Conservation (phyloP, 2,888 invertebrate species). For the Cartodere bifasciata region DNA sequence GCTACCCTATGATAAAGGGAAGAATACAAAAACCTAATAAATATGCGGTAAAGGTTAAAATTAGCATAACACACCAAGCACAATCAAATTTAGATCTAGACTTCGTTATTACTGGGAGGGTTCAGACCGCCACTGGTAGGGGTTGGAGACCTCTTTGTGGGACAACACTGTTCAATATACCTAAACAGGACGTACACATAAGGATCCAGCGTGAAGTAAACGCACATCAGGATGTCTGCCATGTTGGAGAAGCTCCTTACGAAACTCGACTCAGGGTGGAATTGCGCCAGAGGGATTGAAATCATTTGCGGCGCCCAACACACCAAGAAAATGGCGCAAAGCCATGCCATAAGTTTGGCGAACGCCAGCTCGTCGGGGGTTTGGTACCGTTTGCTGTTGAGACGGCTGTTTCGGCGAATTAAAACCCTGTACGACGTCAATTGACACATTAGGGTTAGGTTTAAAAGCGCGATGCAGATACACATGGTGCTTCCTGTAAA, state of each 20-base stretch:
- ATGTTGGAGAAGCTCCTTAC: slow-evolving; percentile 38
- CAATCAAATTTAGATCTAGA: too few relatives aligned
- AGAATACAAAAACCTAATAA: too few relatives aligned
- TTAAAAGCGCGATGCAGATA: slow-evolving; percentile 66
- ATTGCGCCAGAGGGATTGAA: slow-evolving; percentile 50
- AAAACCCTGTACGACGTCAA: slow-evolving; percentile 37
- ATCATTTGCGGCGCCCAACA: slow-evolving; percentile 85
- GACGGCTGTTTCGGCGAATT: slow-evolving; percentile 32
- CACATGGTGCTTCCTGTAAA: slow-evolving; percentile 56
- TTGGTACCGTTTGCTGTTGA: slow-evolving; percentile 27
- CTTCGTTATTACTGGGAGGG: too few relatives aligned
- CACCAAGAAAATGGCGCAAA: slow-evolving; percentile 69
- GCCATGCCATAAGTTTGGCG: slow-evolving; percentile 70
- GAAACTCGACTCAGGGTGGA: slow-evolving; percentile 27
- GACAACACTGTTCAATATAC: slow-evolving; percentile 31
- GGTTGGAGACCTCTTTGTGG: slow-evolving; percentile 15
- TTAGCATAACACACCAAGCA: too few relatives aligned
- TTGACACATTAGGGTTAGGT: slow-evolving; percentile 67
- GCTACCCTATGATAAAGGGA: too few relatives aligned
- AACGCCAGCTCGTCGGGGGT: slow-evolving; percentile 77
- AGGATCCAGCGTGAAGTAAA: slow-evolving; percentile 75
- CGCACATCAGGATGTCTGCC: slow-evolving; percentile 62
- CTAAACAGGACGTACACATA: slow-evolving; percentile 70
- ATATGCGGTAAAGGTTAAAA: too few relatives aligned
- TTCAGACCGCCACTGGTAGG: too few relatives aligned